Conservation (phyloP, 53 echinoderm and acorn worm species). For the Antedon mediterranea region DNA sequence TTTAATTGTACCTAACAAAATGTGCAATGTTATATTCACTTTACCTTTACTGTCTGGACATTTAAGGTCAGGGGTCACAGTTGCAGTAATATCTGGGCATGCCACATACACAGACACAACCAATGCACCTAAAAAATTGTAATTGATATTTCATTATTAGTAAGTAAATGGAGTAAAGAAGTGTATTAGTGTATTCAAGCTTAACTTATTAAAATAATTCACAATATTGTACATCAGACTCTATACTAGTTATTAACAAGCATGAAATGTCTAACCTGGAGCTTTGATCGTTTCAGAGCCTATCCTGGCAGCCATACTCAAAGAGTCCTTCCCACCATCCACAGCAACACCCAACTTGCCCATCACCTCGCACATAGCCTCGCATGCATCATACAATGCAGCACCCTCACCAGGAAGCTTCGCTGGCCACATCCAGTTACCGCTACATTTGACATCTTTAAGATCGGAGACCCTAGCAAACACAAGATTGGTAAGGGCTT, state of each 20-base stretch:
- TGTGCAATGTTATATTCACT: not conserved
- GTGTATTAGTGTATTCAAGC: no score
- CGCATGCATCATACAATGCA: constrained; percentile 71
- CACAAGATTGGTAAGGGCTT: constrained; percentile 85
- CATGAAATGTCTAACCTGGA: constrained; percentile 82
- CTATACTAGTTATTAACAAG: no score
- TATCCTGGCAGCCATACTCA: constrained; percentile 94
- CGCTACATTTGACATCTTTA: constrained; percentile 94
- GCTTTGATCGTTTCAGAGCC: constrained; percentile 78
- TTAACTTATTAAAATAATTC: no score
- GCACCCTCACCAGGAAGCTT: constrained; percentile 95
- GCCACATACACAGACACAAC: constrained; percentile 85
- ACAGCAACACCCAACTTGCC: constrained; percentile 63
- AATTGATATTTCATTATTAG: no score
- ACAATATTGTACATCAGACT: no score
- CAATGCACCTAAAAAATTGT: constrained; percentile 41
- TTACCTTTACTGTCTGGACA: constrained; percentile 69
- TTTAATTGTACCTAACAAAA: not conserved
- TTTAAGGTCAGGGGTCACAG: constrained; percentile 88
- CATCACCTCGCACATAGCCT: constrained; percentile 93
- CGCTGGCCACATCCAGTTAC: constrained; percentile 99
- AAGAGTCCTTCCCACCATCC: constrained; percentile 91
- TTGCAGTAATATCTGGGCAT: constrained; percentile 78
- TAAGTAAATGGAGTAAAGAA: no score
- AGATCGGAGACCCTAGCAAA: constrained; percentile 72